Conservation (phyloP, 2,797 vertebrate species). For the Novumbra hubbsi region DNA sequence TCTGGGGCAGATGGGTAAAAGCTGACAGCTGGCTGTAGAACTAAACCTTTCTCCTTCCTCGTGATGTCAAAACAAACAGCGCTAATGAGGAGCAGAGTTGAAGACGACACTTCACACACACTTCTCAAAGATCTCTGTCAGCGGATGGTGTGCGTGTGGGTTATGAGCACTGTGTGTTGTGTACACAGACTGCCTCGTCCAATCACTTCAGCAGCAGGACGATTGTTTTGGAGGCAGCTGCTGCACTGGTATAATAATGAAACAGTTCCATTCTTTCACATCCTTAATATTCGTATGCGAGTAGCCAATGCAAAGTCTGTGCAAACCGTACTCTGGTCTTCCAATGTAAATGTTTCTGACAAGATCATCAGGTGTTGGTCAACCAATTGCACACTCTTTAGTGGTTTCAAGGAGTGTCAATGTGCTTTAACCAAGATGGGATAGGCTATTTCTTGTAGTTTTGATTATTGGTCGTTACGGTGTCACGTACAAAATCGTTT, state of each 20-base stretch:
- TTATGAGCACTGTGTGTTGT: neutral
- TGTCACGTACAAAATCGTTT: too few species aligned
- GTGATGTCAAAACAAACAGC: constrained; percentile 47
- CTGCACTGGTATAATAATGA: neutral
- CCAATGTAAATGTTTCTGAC: neutral
- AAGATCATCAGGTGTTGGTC: neutral
- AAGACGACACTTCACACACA: constrained; percentile 53
- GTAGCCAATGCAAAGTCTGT: neutral
- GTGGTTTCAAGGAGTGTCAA: neutral
- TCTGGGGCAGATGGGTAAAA: constrained; percentile 34
- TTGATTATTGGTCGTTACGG: too few species aligned
- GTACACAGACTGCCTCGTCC: neutral
- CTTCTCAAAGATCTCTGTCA: neutral
- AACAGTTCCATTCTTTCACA: neutral
- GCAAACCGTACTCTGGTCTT: neutral
- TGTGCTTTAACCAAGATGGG: too few species aligned
- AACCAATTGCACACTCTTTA: constrained; percentile 5
- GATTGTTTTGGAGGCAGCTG: neutral
- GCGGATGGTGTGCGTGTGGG: neutral
- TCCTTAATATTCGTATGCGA: neutral
- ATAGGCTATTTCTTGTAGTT: too few species aligned
- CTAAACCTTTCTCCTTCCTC: constrained; percentile 21
- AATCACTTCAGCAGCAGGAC: neutral
- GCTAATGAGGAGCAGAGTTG: constrained; percentile 51
- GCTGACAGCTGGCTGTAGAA: constrained; percentile 44